Conservation (phyloP, 2,113 vertebrate species). For the Clinocottus analis region DNA sequence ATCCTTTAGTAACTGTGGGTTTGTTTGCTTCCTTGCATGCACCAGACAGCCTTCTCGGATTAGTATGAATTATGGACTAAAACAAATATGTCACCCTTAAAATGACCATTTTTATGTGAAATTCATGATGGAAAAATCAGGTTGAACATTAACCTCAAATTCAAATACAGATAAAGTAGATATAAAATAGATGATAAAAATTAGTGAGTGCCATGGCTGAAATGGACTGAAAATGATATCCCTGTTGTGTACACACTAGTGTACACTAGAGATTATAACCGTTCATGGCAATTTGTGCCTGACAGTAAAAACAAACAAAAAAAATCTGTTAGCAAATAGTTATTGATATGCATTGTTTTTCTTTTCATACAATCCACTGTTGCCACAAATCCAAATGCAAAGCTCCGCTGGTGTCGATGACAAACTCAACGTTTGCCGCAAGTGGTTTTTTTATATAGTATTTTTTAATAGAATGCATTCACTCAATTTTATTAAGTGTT, state of each 20-base stretch:
- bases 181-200: background rate
- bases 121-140: background rate
- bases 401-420: background rate
- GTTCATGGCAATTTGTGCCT: background rate
- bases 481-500: slow-evolving; percentile 17
- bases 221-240: background rate
- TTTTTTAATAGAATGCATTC: slow-evolving; percentile 3
- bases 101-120: background rate
- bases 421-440: background rate
- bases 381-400: background rate
- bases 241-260: background rate
- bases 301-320: no score
- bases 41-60: background rate
- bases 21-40: slow-evolving; percentile 10
- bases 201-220: background rate
- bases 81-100: no score
- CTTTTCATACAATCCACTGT: background rate
- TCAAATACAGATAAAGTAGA: background rate
- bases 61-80: background rate
- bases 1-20: slow-evolving; percentile 31
- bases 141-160: background rate
- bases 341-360: background rate
- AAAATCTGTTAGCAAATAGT: background rate
- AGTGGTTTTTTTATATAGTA: no score
- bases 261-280: background rate